phyloP scores from a whole-genome alignment of 2,888 invertebrate genomes.

The Drosophila pegasa region DNA sequence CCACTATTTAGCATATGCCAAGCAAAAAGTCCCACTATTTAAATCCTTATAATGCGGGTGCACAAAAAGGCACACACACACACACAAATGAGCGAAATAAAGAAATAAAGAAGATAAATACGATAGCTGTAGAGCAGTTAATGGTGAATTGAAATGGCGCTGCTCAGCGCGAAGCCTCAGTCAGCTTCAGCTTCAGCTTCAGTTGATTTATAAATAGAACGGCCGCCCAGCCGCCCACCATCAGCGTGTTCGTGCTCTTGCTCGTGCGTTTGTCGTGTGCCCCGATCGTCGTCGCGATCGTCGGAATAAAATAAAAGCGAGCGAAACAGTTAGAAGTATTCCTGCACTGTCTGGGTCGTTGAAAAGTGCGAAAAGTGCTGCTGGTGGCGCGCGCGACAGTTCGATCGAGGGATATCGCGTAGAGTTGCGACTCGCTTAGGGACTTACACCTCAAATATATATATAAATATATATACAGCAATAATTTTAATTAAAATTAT shows the following conservation, averaged over 20 bases:
- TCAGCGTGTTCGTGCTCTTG: not conserved
- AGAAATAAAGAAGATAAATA: not conserved
- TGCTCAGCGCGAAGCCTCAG: too few relatives aligned
- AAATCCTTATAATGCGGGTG: slow-evolving; percentile 6
- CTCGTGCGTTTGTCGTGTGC: slow-evolving; percentile 26
- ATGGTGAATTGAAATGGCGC: slow-evolving; percentile 36
- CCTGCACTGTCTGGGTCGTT: slow-evolving; percentile 68
- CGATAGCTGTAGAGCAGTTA: slow-evolving; percentile 6
- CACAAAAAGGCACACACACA: not conserved
- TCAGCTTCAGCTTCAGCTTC: slow-evolving; percentile 25
- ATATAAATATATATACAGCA: too few relatives aligned
- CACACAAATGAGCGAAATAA: not conserved
- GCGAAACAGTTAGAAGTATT: slow-evolving; percentile 77
- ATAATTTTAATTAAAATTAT: not conserved
- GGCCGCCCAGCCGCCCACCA: slow-evolving; percentile 45
- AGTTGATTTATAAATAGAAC: slow-evolving; percentile 49
- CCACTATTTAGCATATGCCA: slow-evolving; percentile 2
- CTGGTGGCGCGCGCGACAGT: slow-evolving; percentile 23
- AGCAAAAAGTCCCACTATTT: not conserved
- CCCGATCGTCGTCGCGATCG: slow-evolving; percentile 36
- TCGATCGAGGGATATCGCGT: slow-evolving; percentile 10
- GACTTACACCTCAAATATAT: not conserved
- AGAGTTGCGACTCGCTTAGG: not conserved
- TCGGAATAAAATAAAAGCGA: slow-evolving; percentile 60
- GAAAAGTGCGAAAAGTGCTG: slow-evolving; percentile 37